Percentiles rank a stretch among this genome's conserved stretches.
phyloP scores from a whole-genome alignment of 1,140 invertebrate genomes.

The Belonocnema kinseyi region DNA sequence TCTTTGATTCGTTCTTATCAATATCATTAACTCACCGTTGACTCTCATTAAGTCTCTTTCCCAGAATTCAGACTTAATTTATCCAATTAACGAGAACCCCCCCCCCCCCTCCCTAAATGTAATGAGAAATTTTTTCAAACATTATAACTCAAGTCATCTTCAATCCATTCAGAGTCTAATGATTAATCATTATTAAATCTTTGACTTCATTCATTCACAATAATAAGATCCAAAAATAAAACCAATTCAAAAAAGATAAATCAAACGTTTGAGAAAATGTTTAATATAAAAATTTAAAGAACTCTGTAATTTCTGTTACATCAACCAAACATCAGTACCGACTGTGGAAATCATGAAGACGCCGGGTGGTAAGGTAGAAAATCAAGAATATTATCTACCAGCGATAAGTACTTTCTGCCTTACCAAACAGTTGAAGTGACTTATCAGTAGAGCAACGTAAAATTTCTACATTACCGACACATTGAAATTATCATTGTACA shows the following conservation, averaged over 20 bases:
- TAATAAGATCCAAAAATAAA: too few species aligned
- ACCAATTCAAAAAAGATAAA: too few species aligned
- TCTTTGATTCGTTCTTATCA: constrained; percentile 39
- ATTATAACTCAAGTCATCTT: not conserved
- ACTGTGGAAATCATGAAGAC: not conserved
- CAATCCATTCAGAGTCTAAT: not conserved
- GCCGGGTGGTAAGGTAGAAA: not conserved
- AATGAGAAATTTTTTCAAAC: constrained; percentile 44
- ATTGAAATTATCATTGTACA: not conserved
- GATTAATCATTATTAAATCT: not conserved
- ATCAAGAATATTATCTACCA: not conserved
- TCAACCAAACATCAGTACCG: not conserved
- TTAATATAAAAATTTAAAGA: too few species aligned
- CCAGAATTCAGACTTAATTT: constrained; percentile 52
- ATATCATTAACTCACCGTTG: constrained; percentile 38
- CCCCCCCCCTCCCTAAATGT: constrained; percentile 55
- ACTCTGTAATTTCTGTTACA: not conserved
- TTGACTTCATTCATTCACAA: too few species aligned
- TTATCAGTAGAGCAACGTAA: not conserved
- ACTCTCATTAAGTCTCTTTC: constrained; percentile 54
- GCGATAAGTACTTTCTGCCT: not conserved
- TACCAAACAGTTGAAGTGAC: not conserved
- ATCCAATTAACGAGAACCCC: constrained; percentile 59
- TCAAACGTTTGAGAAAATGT: too few species aligned
- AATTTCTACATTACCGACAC: not conserved